A percentile compares a stretch with the other conserved stretches of the same genome.
Evolutionary conservation across 2,888 invertebrate species (phyloP).

Genomic region (Malthinus flaveolus): DNA sequence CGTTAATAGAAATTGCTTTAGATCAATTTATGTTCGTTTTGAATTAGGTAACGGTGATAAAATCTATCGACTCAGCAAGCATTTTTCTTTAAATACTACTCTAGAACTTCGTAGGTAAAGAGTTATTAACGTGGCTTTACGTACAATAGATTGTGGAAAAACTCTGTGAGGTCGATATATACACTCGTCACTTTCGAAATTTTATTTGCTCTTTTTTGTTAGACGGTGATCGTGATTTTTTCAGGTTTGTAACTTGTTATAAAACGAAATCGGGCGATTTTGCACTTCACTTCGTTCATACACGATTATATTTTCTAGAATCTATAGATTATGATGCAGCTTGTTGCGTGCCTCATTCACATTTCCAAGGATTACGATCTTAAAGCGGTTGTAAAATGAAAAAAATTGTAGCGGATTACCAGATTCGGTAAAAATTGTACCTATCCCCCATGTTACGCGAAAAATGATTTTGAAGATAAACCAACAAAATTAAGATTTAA

Average conservation of each 20-base stretch:
- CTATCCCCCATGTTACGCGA: background rate
- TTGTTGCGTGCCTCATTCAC: constrained; percentile 34
- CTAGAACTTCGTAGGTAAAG: constrained; percentile 32
- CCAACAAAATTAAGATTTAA: background rate
- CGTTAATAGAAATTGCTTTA: constrained; percentile 53
- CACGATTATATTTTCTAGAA: constrained; percentile 22
- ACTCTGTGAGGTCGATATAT: constrained; percentile 1
- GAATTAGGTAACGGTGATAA: constrained; percentile 49
- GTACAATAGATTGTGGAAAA: background rate
- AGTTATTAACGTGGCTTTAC: constrained; percentile 35
- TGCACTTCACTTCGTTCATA: constrained; percentile 20
- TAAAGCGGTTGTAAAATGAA: constrained; percentile 27
- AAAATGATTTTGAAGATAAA: background rate
- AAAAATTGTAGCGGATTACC: constrained; percentile 19
- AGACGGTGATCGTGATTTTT: constrained; percentile 26
- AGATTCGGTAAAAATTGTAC: background rate
- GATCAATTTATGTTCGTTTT: constrained; percentile 52
- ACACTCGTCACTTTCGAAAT: constrained; percentile 18
- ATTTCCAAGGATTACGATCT: constrained; percentile 34
- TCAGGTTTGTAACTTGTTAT: constrained; percentile 21
- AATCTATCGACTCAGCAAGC: constrained; percentile 39
- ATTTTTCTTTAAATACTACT: constrained; percentile 36
- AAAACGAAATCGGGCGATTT: constrained; percentile 28
- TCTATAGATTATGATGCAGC: constrained; percentile 34
- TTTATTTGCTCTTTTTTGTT: constrained; percentile 22